Evolutionary conservation across 2,888 invertebrate species (phyloP).

Genomic region (Heterodera filipjevi): DNA sequence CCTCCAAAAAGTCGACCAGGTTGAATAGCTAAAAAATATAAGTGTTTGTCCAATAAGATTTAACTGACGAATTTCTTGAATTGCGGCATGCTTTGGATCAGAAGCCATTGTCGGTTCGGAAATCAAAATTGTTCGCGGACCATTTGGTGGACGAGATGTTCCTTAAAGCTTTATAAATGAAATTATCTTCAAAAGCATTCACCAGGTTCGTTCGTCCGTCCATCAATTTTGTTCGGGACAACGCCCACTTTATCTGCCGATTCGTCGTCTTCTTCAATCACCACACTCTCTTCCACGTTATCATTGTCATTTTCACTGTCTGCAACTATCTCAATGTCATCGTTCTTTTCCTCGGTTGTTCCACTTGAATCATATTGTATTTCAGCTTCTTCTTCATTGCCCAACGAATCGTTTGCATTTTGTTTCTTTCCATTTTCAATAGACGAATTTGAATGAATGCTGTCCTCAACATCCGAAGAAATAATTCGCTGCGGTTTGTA

Average conservation of each 20-base stretch:
- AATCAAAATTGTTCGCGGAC: constrained; percentile 20
- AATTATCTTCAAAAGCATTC: not conserved
- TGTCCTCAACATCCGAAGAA: constrained; percentile 10
- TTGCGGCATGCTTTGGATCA: not conserved
- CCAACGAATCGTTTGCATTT: not conserved
- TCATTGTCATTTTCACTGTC: not conserved
- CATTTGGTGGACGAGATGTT: not conserved
- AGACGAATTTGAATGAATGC: not conserved
- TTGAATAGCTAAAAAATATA: not conserved
- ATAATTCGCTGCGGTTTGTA: not conserved
- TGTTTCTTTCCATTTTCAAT: not conserved
- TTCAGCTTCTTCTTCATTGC: not conserved
- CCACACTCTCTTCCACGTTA: not conserved
- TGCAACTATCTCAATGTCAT: not conserved
- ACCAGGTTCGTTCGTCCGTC: not conserved
- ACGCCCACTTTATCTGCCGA: not conserved
- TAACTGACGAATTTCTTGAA: constrained; percentile 1
- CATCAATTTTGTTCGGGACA: not conserved
- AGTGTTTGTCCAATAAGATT: not conserved
- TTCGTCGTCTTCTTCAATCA: not conserved
- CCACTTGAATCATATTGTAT: not conserved
- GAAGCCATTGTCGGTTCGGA: constrained; percentile 20
- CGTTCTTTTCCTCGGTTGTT: not conserved
- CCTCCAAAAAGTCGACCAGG: constrained; percentile 55
- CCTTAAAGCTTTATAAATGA: not conserved